Evolutionary conservation across 2,797 vertebrate species (phyloP), one percentile per base, ranked within the genome.

Genomic region (Enteromius afrohamiltoni): DNA sequence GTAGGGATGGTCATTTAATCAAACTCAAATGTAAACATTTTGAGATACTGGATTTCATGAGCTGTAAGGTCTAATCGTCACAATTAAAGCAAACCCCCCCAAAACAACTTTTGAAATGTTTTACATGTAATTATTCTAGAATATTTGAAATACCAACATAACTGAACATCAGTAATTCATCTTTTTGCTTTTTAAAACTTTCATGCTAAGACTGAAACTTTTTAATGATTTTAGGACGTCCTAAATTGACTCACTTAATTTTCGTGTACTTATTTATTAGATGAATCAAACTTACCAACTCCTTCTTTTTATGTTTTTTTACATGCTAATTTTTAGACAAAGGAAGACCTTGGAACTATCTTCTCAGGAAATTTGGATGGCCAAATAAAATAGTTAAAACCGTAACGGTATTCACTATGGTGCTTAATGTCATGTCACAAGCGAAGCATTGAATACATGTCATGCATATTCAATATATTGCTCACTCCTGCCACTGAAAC

Each of bases 381-480:
- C 58, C 23, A 62, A 31, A n/a, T 53, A 53, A 53, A 19, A 73
- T 13, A 31, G 31, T 23, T 75, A 9, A 40, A 64, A 76, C 23
- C 53, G 40, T 23, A 40, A 58, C 34, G 29, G 2, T 71, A 29
- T 49, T 49, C 40, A 0, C 23, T 2, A 11, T 3, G 13, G 23
- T 45, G 23, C 23, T 45, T 62, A 77, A 45, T 62, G 34, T 17
- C 6, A 23, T 42, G 34, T 40, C 53, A 40, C 51, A 42, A 42
- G n/a, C 34, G 26, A 55, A 60, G 34, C 14, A 26, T 42, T 60
- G n/a, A n/a, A 34, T 40, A 42, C 69, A 21, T 80, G 67, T 42
- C 29, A 40, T 42, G 47, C 49, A 79, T 79, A 55, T 55, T 69
- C 31, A 45, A 58, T 70, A 70, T 45, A 40, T 55, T 21, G n/a